phyloP scores from a whole-genome alignment of 2,797 vertebrate genomes.

The Syndactyla subalaris region DNA sequence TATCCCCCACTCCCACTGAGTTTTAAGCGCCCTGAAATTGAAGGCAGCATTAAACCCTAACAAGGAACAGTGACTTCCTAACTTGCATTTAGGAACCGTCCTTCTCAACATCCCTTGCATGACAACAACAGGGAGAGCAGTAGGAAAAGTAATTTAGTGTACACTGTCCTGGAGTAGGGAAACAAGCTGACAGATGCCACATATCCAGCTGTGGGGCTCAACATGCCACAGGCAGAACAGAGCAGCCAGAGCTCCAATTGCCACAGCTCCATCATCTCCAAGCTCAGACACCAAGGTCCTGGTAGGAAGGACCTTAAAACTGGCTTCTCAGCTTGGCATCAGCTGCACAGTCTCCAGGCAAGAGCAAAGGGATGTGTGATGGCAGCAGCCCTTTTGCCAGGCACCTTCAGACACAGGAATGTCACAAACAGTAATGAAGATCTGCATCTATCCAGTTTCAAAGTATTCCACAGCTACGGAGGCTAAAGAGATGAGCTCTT shows the following conservation, averaged over 20 bases:
- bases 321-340: not conserved
- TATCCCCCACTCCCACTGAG: not conserved
- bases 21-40: not conserved
- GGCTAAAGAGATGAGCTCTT: not conserved
- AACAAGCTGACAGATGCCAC: not conserved
- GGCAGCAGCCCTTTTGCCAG: not conserved
- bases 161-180: not conserved
- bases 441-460: not conserved
- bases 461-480: not conserved
- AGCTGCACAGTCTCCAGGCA: not conserved
- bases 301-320: not conserved
- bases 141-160: not conserved
- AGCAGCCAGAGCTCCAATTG: not conserved
- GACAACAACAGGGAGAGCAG: not conserved
- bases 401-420: not conserved
- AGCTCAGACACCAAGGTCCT: not conserved
- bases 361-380: not conserved
- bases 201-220: not conserved
- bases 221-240: not conserved
- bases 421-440: not conserved
- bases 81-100: not conserved
- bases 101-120: not conserved
- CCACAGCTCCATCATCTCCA: not conserved
- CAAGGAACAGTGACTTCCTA: not conserved
- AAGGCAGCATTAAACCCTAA: not conserved